These are phyloP conservation scores for Sanderia malayensis DNA, from an alignment of 30 jellyfish, hydroid and myxozoan genomes.

Conservation along the genomic window DNA sequence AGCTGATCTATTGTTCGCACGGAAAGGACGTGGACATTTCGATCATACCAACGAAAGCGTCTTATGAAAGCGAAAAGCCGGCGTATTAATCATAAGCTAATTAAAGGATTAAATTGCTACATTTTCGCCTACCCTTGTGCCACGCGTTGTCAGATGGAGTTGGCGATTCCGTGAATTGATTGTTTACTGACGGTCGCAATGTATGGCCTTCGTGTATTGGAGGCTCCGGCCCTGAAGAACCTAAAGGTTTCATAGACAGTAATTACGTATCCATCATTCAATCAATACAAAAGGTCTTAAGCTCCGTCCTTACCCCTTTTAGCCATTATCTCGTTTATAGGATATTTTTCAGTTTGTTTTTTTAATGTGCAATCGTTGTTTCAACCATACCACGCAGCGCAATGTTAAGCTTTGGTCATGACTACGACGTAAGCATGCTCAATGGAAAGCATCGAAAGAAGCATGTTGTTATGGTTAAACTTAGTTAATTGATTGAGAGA, in stretches of 20 bases:
- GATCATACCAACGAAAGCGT: constrained; percentile 28
- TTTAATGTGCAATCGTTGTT: background rate
- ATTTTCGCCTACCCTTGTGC: constrained; percentile 90
- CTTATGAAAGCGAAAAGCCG: constrained; percentile 43
- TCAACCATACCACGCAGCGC: constrained; percentile 2
- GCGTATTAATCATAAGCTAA: constrained; percentile 57
- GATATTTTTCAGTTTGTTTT: no score
- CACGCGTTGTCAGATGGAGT: constrained; percentile 79
- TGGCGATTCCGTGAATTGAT: constrained; percentile 44
- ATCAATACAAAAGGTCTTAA: background rate
- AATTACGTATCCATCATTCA: background rate
- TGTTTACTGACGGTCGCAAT: constrained; percentile 48
- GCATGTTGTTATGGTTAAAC: no score
- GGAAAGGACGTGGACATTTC: constrained; percentile 35
- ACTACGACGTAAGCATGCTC: no score
- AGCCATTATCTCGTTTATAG: constrained; percentile 63
- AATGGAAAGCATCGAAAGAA: no score
- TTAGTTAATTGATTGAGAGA: no score
- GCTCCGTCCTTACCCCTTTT: constrained; percentile 76
- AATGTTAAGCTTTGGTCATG: background rate
- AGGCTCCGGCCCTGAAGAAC: constrained; percentile 85
- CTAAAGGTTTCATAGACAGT: constrained; percentile 40
- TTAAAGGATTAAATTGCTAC: constrained; percentile 61
- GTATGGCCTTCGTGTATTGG: constrained; percentile 62
- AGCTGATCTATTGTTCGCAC: constrained; percentile 30